A percentile compares a stretch with the other conserved stretches of the same genome.
phyloP scores from a whole-genome alignment of 2,888 invertebrate species.

The Cynaeus angustus region DNA sequence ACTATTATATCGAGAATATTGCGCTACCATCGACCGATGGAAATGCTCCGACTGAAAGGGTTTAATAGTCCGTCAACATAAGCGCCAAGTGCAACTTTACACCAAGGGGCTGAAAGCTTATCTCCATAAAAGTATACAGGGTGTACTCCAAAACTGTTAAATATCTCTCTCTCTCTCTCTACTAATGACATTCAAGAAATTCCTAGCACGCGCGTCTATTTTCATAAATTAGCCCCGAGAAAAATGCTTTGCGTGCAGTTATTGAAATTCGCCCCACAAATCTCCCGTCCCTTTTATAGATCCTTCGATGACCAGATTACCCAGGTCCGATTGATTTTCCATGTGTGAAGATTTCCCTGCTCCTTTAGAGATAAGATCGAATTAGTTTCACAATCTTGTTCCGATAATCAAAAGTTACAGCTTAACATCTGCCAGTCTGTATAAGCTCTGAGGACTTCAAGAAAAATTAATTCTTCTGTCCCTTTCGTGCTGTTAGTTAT shows the following conservation, averaged over 20 bases:
- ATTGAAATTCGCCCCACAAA: not conserved
- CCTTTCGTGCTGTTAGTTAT: slow-evolving; percentile 39
- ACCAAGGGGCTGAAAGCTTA: slow-evolving; percentile 38
- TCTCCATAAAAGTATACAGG: slow-evolving; percentile 37
- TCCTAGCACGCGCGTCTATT: too few species aligned
- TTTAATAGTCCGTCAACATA: slow-evolving; percentile 46
- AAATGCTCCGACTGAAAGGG: slow-evolving; percentile 31
- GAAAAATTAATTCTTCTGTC: slow-evolving; percentile 39
- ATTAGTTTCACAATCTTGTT: slow-evolving; percentile 2
- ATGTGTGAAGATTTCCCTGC: slow-evolving; percentile 1
- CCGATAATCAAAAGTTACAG: slow-evolving; percentile 19
- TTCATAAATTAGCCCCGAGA: not conserved
- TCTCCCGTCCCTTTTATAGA: not conserved
- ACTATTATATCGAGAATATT: slow-evolving; percentile 38
- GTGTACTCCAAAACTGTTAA: not conserved
- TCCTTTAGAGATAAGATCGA: not conserved
- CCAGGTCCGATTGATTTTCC: not conserved
- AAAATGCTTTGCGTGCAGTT: not conserved
- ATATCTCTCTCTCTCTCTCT: too few species aligned
- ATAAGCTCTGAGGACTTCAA: slow-evolving; percentile 8
- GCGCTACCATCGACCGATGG: slow-evolving; percentile 25
- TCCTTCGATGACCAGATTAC: not conserved
- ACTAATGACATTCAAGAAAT: too few species aligned
- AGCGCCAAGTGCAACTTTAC: slow-evolving; percentile 33
- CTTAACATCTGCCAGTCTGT: not conserved